Evolutionary conservation across 1,140 invertebrate species (phyloP).

Genomic region (Drosophila navojoa): DNA sequence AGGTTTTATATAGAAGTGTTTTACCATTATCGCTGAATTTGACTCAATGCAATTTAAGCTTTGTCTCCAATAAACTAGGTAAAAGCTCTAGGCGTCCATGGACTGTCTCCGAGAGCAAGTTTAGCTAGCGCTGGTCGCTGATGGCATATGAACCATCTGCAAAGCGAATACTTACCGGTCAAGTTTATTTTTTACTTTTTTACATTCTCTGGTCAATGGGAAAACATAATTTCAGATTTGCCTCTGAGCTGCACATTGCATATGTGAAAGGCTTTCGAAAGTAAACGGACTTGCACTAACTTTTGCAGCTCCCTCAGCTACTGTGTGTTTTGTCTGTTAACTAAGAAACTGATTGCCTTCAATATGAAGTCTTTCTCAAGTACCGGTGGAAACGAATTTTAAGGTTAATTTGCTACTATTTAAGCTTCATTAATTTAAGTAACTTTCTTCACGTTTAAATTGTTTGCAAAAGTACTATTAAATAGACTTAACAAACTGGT

Average conservation of each 20-base stretch:
- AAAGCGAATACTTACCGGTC: constrained; percentile 31
- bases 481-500: no score
- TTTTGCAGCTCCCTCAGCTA: neutral
- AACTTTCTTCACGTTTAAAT: no score
- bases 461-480: no score
- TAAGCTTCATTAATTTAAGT: no score
- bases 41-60: constrained; percentile 31
- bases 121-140: constrained; percentile 12
- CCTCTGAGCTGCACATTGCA: constrained; percentile 23
- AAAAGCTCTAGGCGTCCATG: constrained; percentile 24
- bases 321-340: neutral
- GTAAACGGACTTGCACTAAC: constrained; percentile 7
- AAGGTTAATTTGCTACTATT: no score
- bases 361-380: no score
- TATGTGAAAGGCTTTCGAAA: constrained; percentile 47
- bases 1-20: constrained; percentile 45
- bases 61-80: constrained; percentile 30
- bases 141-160: constrained; percentile 37
- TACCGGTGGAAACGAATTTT: no score
- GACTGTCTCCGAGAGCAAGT: constrained; percentile 23
- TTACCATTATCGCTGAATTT: constrained; percentile 28
- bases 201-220: constrained; percentile 18
- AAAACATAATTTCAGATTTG: constrained; percentile 39
- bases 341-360: neutral
- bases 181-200: constrained; percentile 23